Percentiles rank a stretch among this genome's conserved stretches.
These are phyloP conservation scores for Cataglyphis hispanica DNA, from an alignment of 1,140 invertebrate species.

Conservation along the genomic window DNA sequence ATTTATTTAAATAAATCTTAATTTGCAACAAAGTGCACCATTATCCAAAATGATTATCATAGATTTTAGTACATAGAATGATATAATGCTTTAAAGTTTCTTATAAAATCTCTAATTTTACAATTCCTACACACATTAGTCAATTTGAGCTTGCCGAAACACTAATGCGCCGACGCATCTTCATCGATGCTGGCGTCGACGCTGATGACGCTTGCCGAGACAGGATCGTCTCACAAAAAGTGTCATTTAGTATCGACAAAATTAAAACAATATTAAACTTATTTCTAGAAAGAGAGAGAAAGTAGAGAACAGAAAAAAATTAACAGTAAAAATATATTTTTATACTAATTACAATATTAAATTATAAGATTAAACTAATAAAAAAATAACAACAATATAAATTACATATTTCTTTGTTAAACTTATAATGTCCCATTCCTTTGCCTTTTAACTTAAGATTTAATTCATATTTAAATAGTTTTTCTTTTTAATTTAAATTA, in stretches of 20 bases:
- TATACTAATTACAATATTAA: not conserved
- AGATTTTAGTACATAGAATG: not conserved
- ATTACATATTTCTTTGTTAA: not conserved
- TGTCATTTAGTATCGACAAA: not conserved
- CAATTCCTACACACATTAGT: slow-evolving; percentile 9
- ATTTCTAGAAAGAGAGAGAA: no score
- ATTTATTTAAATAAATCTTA: not conserved
- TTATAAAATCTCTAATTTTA: slow-evolving; percentile 10
- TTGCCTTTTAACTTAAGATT: not conserved
- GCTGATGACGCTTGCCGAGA: slow-evolving; percentile 31
- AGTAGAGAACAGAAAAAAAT: no score
- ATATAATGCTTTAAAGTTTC: not conserved
- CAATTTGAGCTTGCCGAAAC: not conserved
- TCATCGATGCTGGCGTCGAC: slow-evolving; percentile 71
- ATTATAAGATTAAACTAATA: not conserved
- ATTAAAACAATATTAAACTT: not conserved
- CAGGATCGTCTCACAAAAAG: slow-evolving; percentile 63
- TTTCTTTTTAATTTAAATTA: not conserved
- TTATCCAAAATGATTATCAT: not conserved
- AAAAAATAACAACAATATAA: not conserved
- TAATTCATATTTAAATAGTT: not conserved
- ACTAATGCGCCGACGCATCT: slow-evolving; percentile 61
- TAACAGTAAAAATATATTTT: not conserved
- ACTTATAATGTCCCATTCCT: not conserved
- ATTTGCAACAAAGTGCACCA: not conserved